Base-by-base conservation (phyloP, 2,888 invertebrate genomes). In the Achlya flavicornis region DNA sequence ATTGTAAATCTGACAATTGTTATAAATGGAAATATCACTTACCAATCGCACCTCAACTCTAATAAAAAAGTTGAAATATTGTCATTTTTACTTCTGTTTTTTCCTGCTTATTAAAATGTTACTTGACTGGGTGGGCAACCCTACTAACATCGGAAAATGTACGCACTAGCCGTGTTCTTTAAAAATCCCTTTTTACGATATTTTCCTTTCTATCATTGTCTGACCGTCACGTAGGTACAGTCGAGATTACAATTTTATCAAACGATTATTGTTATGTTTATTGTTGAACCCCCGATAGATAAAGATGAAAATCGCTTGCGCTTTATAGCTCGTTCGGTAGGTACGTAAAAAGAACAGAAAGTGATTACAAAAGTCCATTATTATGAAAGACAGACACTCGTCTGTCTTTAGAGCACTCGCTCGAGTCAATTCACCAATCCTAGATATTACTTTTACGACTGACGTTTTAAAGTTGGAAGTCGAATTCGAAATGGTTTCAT, bases 241-340 rank as follows among this genome's bases (percentile, higher is more conserved):
- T 58, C 16, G 60, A 61, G 62, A 64, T 63, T 71, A 73, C 71
- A 68, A 66, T 72, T 73, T 68, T 62, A 41, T 66, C 62, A 69
- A 69, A 74, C 71, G 71, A 72, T 75, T 73, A 73, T 71, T 67
- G 72, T 73, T 68, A 75, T 69, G 65, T 70, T 71, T 70, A 72
- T 67, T 46, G 68, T 58, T 64, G 57, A 64, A 61, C 70, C 66
- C 66, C 65, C 63, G 63, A 65, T 61, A 61, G 62, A 63, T 63
- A 63, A 59, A 65, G 64, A 61, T 62, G 58, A 60, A 67, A 72
- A 66, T 65, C 66, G 58, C 57, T 63, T 64, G 41, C 41, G 19
- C 60, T 60, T 41, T 19, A 19, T 53, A 7, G 19, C 53, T 19
- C 53, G 10, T 19, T 53, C 3, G 53, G 53, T 53, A 53, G 53